Evolutionary conservation across 2,797 vertebrate species (phyloP).

Genomic region (Thalassophryne amazonica): DNA sequence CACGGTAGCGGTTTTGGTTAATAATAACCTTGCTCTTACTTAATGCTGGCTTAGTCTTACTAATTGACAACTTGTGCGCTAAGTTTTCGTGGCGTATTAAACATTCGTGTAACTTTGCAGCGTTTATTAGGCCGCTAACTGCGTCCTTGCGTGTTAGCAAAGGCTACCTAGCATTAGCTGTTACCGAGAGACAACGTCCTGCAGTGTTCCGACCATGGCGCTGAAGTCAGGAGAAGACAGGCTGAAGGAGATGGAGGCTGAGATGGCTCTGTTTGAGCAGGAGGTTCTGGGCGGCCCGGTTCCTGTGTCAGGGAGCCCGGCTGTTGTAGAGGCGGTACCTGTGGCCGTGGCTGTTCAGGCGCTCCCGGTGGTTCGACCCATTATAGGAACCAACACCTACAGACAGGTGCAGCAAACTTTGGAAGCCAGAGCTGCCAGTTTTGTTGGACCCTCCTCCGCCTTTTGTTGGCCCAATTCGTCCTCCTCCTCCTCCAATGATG

Average conservation of each 20-base stretch:
- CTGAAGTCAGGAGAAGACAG: constrained; percentile 88
- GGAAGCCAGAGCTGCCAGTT: constrained; percentile 87
- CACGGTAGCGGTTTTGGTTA: too few species aligned
- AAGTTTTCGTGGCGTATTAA: too few species aligned
- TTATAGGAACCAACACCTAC: constrained; percentile 93
- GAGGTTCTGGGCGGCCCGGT: constrained; percentile 88
- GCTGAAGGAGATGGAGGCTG: constrained; percentile 93
- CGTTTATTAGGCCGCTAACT: too few species aligned
- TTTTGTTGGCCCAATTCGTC: constrained; percentile 82
- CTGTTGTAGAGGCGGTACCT: constrained; percentile 76
- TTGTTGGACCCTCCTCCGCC: constrained; percentile 83
- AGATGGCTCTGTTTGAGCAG: constrained; percentile 96
- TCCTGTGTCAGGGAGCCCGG: constrained; percentile 65
- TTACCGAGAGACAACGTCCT: too few species aligned
- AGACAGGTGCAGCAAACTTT: constrained; percentile 91
- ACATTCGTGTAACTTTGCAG: too few species aligned
- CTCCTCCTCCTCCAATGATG: constrained; percentile 81
- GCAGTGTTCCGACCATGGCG: too few species aligned
- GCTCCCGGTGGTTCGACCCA: constrained; percentile 79
- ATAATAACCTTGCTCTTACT: too few species aligned
- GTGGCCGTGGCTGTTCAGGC: constrained; percentile 72
- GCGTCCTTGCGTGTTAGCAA: too few species aligned
- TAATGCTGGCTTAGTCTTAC: too few species aligned
- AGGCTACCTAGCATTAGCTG: too few species aligned
- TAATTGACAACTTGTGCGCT: too few species aligned